Base-by-base conservation (phyloP, 2,888 invertebrate species). In the Loripinus fragilis region DNA sequence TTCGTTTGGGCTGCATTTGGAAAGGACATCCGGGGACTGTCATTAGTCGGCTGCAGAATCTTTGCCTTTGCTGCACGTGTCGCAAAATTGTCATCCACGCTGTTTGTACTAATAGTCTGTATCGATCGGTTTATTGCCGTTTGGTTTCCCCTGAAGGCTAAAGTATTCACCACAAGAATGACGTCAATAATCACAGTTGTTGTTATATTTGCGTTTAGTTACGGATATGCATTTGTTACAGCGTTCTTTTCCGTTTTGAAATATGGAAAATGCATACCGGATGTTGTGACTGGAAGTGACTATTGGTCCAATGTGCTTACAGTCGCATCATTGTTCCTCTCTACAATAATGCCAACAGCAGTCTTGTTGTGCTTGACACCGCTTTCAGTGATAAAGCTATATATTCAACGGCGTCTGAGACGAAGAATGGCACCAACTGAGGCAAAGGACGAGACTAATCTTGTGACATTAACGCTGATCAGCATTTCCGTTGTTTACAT, bases 251-350 rank as follows among this genome's bases (percentile, higher is more conserved):
- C 33, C 1, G 20, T 7, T n/a, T 10, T 60, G 33, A 10, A 20
- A 33, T 17, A 33, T 20, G 60, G 60, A 20, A 60, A 60, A 60
- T 60, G 60, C 17, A 60, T 60, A 28, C 60, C 60, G 10, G 60
- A 60, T 20, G 33, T 60, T 3, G 23, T 33, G 3, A 17, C 2
- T 5, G 60, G 60, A 60, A 60, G 60, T 23, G n/a, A 8, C 10
- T 23, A n/a, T 28, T 7, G 60, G 20, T 60, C 60, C 3, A 30
- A 20, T 10, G 23, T 33, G 1, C 5, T 60, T 1, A 60, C 30
- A 33, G 12, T 5, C 33, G 33, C 17, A 2, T 20, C 20, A 5
- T 20, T 60, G 33, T 5, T 60, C 17, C 33, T 60, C 2, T 60
- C 60, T 2, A 33, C 60, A 10, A 60, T 60, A 10, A 60, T 60